Evolutionary conservation across 2,888 invertebrate species (phyloP).

Genomic region (Oscheius sp.): DNA sequence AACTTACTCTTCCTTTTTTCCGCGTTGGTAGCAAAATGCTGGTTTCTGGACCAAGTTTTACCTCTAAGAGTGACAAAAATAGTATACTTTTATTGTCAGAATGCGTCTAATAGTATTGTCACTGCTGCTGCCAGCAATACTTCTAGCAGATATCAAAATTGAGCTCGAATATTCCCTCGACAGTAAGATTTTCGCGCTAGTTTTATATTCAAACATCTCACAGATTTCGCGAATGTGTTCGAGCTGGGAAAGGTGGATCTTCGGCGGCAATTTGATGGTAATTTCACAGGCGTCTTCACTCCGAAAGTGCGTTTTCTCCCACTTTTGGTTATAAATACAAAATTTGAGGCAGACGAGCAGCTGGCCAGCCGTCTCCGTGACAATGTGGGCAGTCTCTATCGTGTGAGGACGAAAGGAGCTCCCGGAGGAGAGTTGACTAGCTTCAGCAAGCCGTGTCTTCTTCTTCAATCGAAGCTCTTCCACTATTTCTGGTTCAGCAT

Average conservation of each 20-base stretch:
- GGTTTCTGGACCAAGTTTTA: not conserved
- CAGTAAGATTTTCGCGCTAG: conserved; percentile 21
- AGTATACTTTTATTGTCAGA: not conserved
- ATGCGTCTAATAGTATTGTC: not conserved
- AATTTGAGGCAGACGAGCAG: conserved; percentile 17
- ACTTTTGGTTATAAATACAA: conserved; percentile 4
- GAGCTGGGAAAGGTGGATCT: conserved; percentile 57
- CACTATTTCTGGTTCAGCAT: conserved; percentile 66
- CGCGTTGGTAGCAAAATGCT: not conserved
- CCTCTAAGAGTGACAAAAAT: too few relatives aligned
- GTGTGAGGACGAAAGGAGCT: conserved; percentile 12
- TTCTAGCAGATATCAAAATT: conserved; percentile 46
- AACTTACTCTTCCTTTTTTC: not conserved
- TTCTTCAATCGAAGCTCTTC: conserved; percentile 61
- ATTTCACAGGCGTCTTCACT: conserved; percentile 61
- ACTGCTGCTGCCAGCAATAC: not conserved
- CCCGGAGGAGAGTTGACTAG: conserved; percentile 7
- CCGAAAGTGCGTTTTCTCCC: conserved; percentile 3
- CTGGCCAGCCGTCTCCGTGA: conserved; percentile 9
- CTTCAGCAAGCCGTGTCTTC: conserved; percentile 53
- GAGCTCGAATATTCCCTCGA: conserved; percentile 50
- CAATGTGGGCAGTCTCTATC: not conserved
- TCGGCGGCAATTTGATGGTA: conserved; percentile 55
- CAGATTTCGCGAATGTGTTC: conserved; percentile 44
- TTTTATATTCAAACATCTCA: conserved; percentile 29